Base-by-base conservation (phyloP, 2,113 vertebrate genomes). In the Uropsilus gracilis region DNA sequence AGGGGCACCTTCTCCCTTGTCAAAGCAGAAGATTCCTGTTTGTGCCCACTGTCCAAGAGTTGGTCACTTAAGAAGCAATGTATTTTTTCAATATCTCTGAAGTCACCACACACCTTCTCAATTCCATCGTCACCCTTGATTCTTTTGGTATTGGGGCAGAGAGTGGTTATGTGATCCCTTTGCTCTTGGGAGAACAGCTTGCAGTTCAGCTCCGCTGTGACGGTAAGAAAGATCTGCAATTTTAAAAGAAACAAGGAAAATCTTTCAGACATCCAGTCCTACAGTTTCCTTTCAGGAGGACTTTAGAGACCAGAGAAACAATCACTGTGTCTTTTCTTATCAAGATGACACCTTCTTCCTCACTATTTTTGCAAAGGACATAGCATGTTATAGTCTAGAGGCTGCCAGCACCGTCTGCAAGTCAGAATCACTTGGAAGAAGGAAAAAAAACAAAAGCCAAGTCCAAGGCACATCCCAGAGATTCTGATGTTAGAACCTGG, bases 171-270 rank as follows among this genome's bases (percentile, higher is more conserved):
- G 32, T 69, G 72, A 32, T 97, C 64, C 81, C 97, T 98, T 78
- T 98, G 96, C 82, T 98, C 86, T 92, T 95, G 61, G 80, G 97
- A 97, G 89, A 98, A 92, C 94, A 98, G 94, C 11, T 77, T 82
- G 63, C 97, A 88, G 95, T 98, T 98, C 97, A 98, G 96, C 55
- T 94, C 95, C 2, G 98, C 98, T 22, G 95, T 96, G 16, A 98
- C 98, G 22, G 53, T 69, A 73, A 97, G 94, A 97, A 98, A 99
- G 95, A 99, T 97, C 98, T 99, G 96, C 92, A 97, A 97, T 71
- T 66, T 75, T 88, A 83, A 96, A 93, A 97, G 94, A 13, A 94
- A n/a, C 28, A 91, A 90, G 92, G 72, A 32, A 84, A 50, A 84
- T 76, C 11, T 48, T 34, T 94, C 42, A 48, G 76, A 42, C 22